These are phyloP conservation scores for Rhinichthys osculus DNA, from an alignment of 2,797 vertebrate species.

Conservation along the genomic window DNA sequence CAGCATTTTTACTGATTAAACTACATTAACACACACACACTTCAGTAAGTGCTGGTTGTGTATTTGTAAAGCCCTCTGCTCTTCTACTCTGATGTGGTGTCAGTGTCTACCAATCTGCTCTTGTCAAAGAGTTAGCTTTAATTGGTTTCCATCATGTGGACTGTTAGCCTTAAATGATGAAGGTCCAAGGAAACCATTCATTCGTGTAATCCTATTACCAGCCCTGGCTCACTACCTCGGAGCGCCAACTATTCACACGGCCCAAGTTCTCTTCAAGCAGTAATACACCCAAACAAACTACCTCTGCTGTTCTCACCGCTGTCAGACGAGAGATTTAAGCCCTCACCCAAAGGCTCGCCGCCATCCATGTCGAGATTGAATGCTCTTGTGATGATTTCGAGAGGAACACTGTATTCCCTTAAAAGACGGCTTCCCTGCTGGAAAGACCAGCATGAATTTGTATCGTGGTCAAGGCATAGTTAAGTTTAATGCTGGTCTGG, in stretches of 20 bases:
- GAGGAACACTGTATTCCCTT: constrained; percentile 10
- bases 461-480: background rate
- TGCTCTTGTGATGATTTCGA: background rate
- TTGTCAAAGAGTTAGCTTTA: constrained; percentile 49
- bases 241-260: background rate
- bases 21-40: background rate
- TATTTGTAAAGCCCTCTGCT: constrained; percentile 22
- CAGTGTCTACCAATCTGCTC: constrained; percentile 43
- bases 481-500: background rate
- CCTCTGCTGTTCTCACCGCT: constrained; percentile 29
- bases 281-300: constrained; percentile 54
- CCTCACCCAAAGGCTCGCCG: background rate
- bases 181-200: constrained; percentile 51
- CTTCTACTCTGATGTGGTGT: constrained; percentile 28
- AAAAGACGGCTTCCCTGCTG: constrained; percentile 2
- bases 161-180: constrained; percentile 54
- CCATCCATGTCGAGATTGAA: constrained; percentile 30
- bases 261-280: constrained; percentile 15
- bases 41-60: background rate
- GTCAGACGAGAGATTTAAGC: constrained; percentile 51
- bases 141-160: constrained; percentile 57
- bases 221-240: constrained; percentile 29
- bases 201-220: constrained; percentile 58
- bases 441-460: background rate
- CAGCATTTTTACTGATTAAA: background rate